phyloP scores from a whole-genome alignment of 2,888 invertebrate species.

The Eremobia ochroleuca region DNA sequence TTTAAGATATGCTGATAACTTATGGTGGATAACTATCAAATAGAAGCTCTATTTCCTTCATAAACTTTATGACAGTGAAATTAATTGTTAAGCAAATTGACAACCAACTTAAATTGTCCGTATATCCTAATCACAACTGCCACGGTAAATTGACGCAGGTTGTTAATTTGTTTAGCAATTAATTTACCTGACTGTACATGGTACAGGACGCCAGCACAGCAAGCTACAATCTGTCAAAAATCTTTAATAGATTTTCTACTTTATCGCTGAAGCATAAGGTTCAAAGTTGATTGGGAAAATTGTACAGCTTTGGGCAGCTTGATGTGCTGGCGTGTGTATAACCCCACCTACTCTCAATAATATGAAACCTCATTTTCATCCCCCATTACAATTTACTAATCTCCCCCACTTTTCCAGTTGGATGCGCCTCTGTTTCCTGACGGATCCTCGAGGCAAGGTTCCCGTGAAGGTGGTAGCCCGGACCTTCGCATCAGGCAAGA shows the following conservation, averaged over 20 bases:
- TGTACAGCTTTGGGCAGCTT: no score
- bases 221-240: no score
- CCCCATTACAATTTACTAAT: conserved; percentile 15
- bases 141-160: background rate
- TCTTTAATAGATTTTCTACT: no score
- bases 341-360: background rate
- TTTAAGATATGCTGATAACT: background rate
- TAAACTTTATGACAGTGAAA: background rate
- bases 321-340: no score
- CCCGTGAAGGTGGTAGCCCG: conserved; percentile 99
- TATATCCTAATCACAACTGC: background rate
- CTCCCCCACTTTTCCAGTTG: conserved; percentile 93
- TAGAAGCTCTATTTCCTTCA: background rate
- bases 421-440: conserved; percentile 98
- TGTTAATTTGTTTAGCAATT: no score
- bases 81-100: background rate
- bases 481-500: conserved; percentile 99
- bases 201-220: no score
- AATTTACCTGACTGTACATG: no score
- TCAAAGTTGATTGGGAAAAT: no score
- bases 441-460: conserved; percentile 98
- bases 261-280: no score
- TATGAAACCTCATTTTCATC: background rate
- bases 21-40: background rate
- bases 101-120: background rate